phyloP scores from a whole-genome alignment of 2,113 vertebrate species.

The Uropsilus gracilis region DNA sequence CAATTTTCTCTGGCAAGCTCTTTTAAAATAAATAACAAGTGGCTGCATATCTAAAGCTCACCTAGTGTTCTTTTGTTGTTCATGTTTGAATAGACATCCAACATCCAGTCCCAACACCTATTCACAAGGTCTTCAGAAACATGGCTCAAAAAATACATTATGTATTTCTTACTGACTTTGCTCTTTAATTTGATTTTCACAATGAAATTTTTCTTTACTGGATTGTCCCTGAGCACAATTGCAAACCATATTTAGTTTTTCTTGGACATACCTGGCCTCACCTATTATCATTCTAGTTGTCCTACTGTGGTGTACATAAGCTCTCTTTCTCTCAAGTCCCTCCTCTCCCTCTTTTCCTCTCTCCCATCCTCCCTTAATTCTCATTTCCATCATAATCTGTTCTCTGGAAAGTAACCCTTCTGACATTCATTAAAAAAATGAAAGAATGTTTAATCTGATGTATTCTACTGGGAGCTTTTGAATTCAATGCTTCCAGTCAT shows the following conservation, averaged over 20 bases:
- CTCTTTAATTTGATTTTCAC: conserved; percentile 44
- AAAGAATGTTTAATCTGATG: not conserved
- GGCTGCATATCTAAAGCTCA: conserved; percentile 19
- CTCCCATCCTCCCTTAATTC: not conserved
- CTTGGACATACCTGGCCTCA: not conserved
- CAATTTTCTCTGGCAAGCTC: conserved; percentile 37
- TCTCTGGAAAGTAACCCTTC: conserved; percentile 10
- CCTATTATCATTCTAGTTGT: not conserved
- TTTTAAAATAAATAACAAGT: conserved; percentile 59
- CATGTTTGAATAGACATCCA: not conserved
- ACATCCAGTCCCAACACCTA: not conserved
- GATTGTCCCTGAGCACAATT: conserved; percentile 27
- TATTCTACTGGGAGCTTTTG: not conserved
- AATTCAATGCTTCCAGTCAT: not conserved
- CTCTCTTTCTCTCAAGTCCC: too few species aligned
- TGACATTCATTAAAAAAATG: not conserved
- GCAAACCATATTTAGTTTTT: conserved; percentile 23
- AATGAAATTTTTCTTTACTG: conserved; percentile 44
- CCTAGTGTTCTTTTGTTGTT: conserved; percentile 50
- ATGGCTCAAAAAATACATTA: conserved; percentile 1
- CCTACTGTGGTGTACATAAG: not conserved
- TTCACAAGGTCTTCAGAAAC: conserved; percentile 33
- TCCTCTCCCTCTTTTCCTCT: not conserved
- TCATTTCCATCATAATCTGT: not conserved
- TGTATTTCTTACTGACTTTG: not conserved